Percentiles rank a stretch among this genome's conserved stretches.
These are phyloP conservation scores for Mimumesa dahlbomi DNA, from an alignment of 2,888 invertebrate genomes.

Conservation along the genomic window DNA sequence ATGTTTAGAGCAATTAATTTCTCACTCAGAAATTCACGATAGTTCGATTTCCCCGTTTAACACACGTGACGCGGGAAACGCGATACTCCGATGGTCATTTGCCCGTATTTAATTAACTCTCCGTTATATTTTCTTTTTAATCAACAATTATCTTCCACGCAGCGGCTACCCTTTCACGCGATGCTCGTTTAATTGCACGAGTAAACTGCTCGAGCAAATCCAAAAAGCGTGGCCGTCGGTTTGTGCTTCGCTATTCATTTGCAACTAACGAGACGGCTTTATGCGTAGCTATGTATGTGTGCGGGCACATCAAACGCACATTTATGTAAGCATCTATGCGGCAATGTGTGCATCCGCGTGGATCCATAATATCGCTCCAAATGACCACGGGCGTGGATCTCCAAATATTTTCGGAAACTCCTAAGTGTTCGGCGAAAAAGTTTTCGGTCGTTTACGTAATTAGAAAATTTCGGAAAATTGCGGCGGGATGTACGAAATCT, in stretches of 20 bases:
- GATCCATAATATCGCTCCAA: too few relatives aligned
- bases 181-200: slow-evolving; percentile 3
- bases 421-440: too few relatives aligned
- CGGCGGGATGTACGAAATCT: too few relatives aligned
- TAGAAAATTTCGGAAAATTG: too few relatives aligned
- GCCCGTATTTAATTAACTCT: background rate
- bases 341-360: too few relatives aligned
- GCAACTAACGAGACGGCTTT: slow-evolving; percentile 8
- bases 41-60: too few relatives aligned
- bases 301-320: background rate
- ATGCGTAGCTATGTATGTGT: background rate
- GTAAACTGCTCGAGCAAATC: background rate
- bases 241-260: slow-evolving; percentile 3
- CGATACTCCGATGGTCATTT: background rate
- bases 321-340: background rate
- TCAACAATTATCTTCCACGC: background rate
- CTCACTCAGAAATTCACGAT: too few relatives aligned
- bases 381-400: too few relatives aligned
- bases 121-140: background rate
- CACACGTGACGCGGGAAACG: too few relatives aligned
- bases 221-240: background rate
- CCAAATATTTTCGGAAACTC: too few relatives aligned
- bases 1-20: too few relatives aligned
- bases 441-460: too few relatives aligned
- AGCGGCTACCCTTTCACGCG: background rate